A percentile compares a stretch with the other conserved stretches of the same genome.
Conservation (phyloP, 1,140 invertebrate genomes). For the Camponotus floridanus region DNA sequence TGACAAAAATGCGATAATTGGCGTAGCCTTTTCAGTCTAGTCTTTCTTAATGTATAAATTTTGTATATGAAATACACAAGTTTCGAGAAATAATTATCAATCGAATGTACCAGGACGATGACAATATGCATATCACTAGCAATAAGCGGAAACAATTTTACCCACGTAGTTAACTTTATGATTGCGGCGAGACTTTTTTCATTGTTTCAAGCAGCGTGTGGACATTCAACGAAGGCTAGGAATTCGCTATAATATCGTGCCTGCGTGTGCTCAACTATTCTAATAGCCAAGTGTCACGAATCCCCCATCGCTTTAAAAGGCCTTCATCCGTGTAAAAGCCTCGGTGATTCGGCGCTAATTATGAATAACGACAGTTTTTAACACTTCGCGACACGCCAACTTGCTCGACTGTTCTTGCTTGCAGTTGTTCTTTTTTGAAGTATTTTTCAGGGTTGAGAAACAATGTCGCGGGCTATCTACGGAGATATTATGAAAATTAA, state of each 20-base stretch:
- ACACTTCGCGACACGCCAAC: conserved; percentile 75
- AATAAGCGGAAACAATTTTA: conserved; percentile 60
- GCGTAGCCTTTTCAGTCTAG: not conserved
- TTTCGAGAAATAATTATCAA: conserved; percentile 25
- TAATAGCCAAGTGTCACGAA: conserved; percentile 78
- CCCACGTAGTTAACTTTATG: conserved; percentile 43
- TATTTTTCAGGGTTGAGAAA: conserved; percentile 61
- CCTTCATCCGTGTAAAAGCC: conserved; percentile 80
- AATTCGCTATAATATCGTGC: conserved; percentile 64
- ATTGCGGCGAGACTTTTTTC: conserved; percentile 54
- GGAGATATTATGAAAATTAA: conserved; percentile 61
- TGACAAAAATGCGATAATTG: conserved; percentile 44
- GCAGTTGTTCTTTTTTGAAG: conserved; percentile 65
- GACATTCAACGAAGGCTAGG: conserved; percentile 49
- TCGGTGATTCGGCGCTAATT: conserved; percentile 80
- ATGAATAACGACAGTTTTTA: conserved; percentile 81
- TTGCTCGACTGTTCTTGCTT: conserved; percentile 45
- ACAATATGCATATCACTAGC: not conserved
- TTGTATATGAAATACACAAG: conserved; percentile 7
- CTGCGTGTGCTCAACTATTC: conserved; percentile 67
- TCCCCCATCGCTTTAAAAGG: conserved; percentile 74
- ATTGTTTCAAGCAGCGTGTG: conserved; percentile 33
- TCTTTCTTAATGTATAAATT: conserved; percentile 8
- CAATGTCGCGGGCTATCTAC: conserved; percentile 33
- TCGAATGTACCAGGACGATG: not conserved